Conservation (phyloP, 2,888 invertebrate genomes). For the Acanthococcus lagerstroemiae region DNA sequence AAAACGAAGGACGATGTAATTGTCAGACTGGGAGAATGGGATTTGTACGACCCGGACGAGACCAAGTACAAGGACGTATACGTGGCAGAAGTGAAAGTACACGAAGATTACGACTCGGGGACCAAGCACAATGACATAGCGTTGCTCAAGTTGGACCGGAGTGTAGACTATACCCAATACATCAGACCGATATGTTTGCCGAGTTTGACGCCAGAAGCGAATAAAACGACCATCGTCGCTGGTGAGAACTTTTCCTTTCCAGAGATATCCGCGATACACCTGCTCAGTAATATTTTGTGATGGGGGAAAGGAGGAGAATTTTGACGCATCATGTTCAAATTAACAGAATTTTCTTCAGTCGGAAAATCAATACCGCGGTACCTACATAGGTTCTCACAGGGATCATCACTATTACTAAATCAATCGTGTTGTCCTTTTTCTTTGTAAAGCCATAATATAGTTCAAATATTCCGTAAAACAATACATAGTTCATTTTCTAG, state of each 20-base stretch:
- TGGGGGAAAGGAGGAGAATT: too few species aligned
- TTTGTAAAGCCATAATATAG: too few species aligned
- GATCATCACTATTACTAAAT: too few species aligned
- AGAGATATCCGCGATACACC: too few species aligned
- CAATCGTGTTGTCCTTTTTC: too few species aligned
- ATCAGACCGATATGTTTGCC: conserved; percentile 80
- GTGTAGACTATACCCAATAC: conserved; percentile 61
- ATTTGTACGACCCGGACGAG: conserved; percentile 56
- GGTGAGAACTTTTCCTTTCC: conserved; percentile 37
- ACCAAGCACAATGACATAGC: conserved; percentile 70
- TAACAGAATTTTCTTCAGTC: too few species aligned
- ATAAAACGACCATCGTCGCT: conserved; percentile 40
- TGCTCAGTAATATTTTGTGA: too few species aligned
- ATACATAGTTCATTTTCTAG: too few species aligned
- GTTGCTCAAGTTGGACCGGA: conserved; percentile 54
- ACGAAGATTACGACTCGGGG: conserved; percentile 55
- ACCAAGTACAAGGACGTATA: conserved; percentile 59
- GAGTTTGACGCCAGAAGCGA: conserved; percentile 41
- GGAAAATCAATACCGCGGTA: too few species aligned
- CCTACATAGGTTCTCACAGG: too few species aligned
- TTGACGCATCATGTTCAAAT: too few species aligned
- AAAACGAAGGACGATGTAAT: conserved; percentile 47
- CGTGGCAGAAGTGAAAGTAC: conserved; percentile 55
- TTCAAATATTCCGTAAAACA: too few species aligned
- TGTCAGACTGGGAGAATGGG: conserved; percentile 73